phyloP scores from a whole-genome alignment of 2,113 vertebrate species.

The Abramis brama region DNA sequence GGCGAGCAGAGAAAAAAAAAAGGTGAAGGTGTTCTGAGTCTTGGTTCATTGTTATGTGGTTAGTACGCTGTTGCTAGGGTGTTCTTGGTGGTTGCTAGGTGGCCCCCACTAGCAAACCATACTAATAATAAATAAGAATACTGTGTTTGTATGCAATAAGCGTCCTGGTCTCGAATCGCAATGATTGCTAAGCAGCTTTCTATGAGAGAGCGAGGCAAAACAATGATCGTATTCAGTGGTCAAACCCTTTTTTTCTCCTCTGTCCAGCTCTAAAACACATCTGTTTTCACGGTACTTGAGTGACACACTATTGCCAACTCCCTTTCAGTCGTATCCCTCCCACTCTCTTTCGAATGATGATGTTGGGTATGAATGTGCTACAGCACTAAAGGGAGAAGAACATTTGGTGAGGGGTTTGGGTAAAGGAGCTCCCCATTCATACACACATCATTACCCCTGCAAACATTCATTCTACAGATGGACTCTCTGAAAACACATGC shows the following conservation, averaged over 20 bases:
- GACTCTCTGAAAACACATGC: constrained; percentile 40
- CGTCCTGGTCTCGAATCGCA: neutral
- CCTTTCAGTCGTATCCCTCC: constrained; percentile 38
- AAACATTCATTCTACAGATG: constrained; percentile 48
- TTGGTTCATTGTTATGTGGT: too few relatives aligned
- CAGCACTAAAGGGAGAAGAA: constrained; percentile 40
- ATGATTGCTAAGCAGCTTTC: constrained; percentile 11
- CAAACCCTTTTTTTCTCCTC: neutral
- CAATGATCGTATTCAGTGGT: constrained; percentile 27
- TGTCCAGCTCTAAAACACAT: constrained; percentile 46
- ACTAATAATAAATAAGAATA: neutral
- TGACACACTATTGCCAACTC: constrained; percentile 35
- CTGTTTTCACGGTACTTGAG: constrained; percentile 48
- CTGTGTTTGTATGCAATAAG: neutral
- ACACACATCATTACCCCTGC: constrained; percentile 37
- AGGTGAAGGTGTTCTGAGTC: too few relatives aligned
- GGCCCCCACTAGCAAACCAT: neutral
- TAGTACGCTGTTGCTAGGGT: neutral
- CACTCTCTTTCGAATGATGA: constrained; percentile 41
- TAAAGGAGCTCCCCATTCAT: constrained; percentile 50
- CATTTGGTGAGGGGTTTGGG: constrained; percentile 53
- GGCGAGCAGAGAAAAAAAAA: too few relatives aligned
- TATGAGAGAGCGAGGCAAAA: constrained; percentile 1
- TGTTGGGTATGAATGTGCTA: constrained; percentile 41
- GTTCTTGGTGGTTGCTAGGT: neutral